Conservation (phyloP, 2,888 invertebrate genomes). For the Noctua comes region DNA sequence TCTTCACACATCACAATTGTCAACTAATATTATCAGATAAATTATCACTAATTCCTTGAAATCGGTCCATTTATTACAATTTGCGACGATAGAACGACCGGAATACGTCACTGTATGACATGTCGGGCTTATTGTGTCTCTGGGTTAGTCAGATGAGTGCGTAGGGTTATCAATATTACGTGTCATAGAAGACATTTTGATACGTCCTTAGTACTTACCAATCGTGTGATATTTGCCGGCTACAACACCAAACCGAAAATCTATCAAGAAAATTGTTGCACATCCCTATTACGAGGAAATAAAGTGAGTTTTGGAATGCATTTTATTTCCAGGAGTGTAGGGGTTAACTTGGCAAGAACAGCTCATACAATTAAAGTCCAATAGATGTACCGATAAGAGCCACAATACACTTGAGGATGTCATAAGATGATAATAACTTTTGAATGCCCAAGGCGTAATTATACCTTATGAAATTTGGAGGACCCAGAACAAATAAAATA, state of each 20-base stretch:
- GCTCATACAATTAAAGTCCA: slow-evolving; percentile 70
- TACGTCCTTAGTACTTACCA: slow-evolving; percentile 63
- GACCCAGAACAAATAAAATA: slow-evolving; percentile 70
- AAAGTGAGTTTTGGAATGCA: slow-evolving; percentile 28
- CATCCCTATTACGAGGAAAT: slow-evolving; percentile 1
- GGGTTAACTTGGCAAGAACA: slow-evolving; percentile 37
- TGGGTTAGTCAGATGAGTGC: slow-evolving; percentile 69
- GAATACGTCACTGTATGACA: slow-evolving; percentile 65
- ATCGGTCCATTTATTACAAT: slow-evolving; percentile 66
- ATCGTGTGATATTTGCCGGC: slow-evolving; percentile 71
- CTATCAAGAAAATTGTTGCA: neutral
- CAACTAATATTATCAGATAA: slow-evolving; percentile 63
- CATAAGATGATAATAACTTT: slow-evolving; percentile 69
- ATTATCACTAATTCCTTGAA: slow-evolving; percentile 70
- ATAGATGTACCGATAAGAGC: slow-evolving; percentile 69
- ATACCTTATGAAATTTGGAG: slow-evolving; percentile 66
- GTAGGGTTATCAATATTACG: slow-evolving; percentile 69
- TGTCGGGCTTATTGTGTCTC: slow-evolving; percentile 71
- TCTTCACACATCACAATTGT: slow-evolving; percentile 52
- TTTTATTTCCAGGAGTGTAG: neutral
- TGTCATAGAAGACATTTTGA: slow-evolving; percentile 67
- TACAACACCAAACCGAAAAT: slow-evolving; percentile 25
- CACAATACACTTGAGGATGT: slow-evolving; percentile 66
- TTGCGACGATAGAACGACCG: slow-evolving; percentile 59
- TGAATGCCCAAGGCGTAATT: slow-evolving; percentile 68